Conservation (phyloP, 2,113 vertebrate species). For the Protobothrops flavoviridis region DNA sequence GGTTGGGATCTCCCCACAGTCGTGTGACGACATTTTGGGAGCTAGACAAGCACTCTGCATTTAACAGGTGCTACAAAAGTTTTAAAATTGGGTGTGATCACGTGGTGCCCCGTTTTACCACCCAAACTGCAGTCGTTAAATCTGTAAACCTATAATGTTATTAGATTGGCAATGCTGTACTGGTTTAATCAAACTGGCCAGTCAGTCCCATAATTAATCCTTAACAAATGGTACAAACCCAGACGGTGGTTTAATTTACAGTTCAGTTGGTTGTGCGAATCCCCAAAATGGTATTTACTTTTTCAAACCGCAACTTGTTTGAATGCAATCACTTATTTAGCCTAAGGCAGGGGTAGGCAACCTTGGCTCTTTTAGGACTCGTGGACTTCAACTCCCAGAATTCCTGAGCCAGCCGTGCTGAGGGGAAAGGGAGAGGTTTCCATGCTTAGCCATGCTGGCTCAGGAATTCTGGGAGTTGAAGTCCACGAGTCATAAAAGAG, state of each 20-base stretch:
- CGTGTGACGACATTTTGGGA: background rate
- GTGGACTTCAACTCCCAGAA: no score
- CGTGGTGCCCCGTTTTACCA: background rate
- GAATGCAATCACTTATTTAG: background rate
- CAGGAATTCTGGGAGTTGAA: no score
- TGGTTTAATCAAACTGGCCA: background rate
- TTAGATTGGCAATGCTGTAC: background rate
- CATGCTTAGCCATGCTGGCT: no score
- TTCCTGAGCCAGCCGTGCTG: no score
- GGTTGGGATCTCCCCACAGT: background rate
- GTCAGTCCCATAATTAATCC: background rate
- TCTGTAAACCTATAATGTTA: background rate
- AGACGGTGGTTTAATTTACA: background rate
- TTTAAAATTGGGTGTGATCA: no score
- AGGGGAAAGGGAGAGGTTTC: no score
- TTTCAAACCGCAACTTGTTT: background rate
- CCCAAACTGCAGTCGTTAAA: background rate
- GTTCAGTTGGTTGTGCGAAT: background rate
- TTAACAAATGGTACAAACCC: background rate
- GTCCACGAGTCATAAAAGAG: no score
- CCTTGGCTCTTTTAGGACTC: no score
- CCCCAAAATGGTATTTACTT: background rate
- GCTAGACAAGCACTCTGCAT: background rate
- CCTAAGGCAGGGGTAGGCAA: background rate
- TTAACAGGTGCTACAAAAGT: no score